Evolutionary conservation across 2,797 vertebrate genomes (phyloP).

Genomic region (Rhinatrema bivittatum): DNA sequence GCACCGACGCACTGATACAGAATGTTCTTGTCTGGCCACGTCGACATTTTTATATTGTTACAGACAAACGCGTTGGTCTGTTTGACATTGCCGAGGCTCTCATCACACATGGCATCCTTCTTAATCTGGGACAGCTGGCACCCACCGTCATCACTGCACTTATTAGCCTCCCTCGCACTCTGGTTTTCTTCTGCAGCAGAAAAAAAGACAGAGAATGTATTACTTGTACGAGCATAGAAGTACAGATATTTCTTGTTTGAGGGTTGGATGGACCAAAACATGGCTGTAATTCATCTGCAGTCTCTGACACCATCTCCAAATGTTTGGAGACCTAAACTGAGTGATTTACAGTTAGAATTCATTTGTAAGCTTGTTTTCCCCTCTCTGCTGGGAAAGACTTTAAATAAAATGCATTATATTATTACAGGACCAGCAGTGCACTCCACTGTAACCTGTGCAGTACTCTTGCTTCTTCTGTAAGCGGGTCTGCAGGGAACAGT

Average conservation of each 20-base stretch:
- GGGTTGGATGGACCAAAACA: no score
- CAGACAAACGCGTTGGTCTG: background rate
- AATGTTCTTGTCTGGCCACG: constrained; percentile 24
- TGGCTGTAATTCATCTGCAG: no score
- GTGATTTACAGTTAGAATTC: background rate
- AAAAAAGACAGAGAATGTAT: no score
- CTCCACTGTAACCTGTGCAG: no score
- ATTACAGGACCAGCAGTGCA: no score
- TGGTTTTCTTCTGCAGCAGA: constrained; percentile 7
- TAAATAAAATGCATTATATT: no score
- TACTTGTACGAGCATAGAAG: no score
- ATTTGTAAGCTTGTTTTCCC: background rate
- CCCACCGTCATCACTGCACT: constrained; percentile 11
- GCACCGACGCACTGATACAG: constrained; percentile 27
- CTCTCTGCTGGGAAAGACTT: no score
- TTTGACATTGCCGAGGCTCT: constrained; percentile 4
- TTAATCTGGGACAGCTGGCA: constrained; percentile 16
- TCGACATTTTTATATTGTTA: constrained; percentile 19
- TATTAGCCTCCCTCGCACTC: constrained; percentile 14
- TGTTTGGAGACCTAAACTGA: rapidly evolving
- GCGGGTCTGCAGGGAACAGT: no score
- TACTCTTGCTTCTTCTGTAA: no score
- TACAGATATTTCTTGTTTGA: no score
- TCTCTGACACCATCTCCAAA: no score
- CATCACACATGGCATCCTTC: constrained; percentile 17